Percentiles rank a stretch among this genome's conserved stretches.
phyloP scores from a whole-genome alignment of 2,888 invertebrate species.

The Calliopum simillimum region DNA sequence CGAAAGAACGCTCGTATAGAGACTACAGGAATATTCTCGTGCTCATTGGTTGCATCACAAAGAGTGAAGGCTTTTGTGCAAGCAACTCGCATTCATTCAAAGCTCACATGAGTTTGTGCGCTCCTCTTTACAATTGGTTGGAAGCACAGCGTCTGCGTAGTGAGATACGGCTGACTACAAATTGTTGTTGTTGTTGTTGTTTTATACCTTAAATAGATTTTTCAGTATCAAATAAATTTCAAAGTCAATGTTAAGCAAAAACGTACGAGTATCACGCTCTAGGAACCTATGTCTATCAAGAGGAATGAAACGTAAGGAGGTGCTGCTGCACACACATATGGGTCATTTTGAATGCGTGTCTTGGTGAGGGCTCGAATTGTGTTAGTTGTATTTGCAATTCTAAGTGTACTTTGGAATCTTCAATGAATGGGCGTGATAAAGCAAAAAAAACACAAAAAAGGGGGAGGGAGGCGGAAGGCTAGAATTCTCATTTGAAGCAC shows the following conservation, averaged over 20 bases:
- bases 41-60: too few species aligned
- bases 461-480: conserved; percentile 29
- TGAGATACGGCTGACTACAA: conserved; percentile 5
- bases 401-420: too few species aligned
- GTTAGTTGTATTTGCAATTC: not conserved
- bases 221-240: conserved; percentile 61
- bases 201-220: conserved; percentile 28
- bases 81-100: too few species aligned
- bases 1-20: too few species aligned
- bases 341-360: conserved; percentile 24
- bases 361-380: not conserved
- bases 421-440: conserved; percentile 23
- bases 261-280: conserved; percentile 36
- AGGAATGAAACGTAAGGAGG: not conserved
- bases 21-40: too few species aligned
- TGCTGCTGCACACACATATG: not conserved
- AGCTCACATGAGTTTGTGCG: too few species aligned
- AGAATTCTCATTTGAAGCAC: conserved; percentile 22
- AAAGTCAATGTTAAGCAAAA: conserved; percentile 58
- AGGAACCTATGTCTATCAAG: not conserved
- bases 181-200: conserved; percentile 15
- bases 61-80: too few species aligned
- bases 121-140: too few species aligned
- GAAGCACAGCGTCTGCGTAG: conserved; percentile 28
- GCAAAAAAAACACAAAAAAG: conserved; percentile 26